Conservation (phyloP, 2,888 invertebrate species). For the Dryococelus australis region DNA sequence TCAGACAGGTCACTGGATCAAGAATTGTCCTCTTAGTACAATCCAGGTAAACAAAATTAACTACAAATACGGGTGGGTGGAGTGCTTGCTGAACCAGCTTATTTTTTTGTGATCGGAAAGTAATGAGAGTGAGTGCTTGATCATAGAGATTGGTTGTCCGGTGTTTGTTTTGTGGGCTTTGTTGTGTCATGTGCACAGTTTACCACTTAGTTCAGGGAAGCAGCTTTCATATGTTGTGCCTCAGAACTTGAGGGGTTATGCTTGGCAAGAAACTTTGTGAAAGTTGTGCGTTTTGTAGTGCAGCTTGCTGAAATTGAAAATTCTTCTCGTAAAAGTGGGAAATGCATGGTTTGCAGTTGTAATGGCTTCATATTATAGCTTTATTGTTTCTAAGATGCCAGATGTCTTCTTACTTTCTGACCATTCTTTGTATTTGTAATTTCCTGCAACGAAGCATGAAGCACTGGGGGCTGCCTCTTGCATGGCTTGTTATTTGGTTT, state of each 20-base stretch:
- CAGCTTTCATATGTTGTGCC: no score
- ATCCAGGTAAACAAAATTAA: slow-evolving; percentile 57
- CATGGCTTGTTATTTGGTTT: background rate
- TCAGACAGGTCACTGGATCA: slow-evolving; percentile 96
- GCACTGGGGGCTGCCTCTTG: background rate
- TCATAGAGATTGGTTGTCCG: background rate
- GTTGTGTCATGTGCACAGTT: background rate
- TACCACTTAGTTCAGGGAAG: background rate
- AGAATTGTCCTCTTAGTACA: slow-evolving; percentile 85
- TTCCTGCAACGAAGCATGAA: background rate
- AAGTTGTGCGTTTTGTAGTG: background rate
- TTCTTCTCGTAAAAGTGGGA: background rate
- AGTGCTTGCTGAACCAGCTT: background rate
- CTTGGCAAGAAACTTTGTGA: background rate
- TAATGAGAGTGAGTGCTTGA: background rate
- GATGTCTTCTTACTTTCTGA: background rate
- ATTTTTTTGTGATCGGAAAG: background rate
- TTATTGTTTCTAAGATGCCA: background rate
- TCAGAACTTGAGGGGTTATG: background rate
- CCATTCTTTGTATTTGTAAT: background rate
- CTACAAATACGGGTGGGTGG: background rate
- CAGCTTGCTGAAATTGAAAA: background rate
- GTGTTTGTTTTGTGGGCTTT: background rate
- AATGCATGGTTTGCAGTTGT: background rate
- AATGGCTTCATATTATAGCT: background rate